These are phyloP conservation scores for Eueremaeus valkanovi DNA, from an alignment of 2,888 invertebrate genomes.

Conservation along the genomic window DNA sequence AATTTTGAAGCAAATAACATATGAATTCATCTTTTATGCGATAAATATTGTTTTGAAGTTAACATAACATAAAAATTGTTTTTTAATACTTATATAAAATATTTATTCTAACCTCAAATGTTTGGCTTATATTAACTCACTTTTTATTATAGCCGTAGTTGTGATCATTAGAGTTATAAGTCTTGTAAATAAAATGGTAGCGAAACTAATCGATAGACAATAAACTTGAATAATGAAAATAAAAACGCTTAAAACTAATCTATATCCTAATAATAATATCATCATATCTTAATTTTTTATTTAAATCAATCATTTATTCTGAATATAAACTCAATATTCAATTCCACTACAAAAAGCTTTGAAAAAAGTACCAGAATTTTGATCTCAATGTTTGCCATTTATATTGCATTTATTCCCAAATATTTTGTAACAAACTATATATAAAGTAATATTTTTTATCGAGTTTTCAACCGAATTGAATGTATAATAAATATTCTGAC, in stretches of 20 bases:
- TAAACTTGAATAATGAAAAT: constrained; percentile 9
- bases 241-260: too few species aligned
- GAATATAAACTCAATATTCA: background rate
- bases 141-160: background rate
- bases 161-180: background rate
- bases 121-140: too few species aligned
- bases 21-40: too few species aligned
- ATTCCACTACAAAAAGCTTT: background rate
- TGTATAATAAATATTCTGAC: background rate
- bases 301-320: constrained; percentile 2
- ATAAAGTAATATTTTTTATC: background rate
- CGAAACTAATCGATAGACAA: constrained; percentile 6
- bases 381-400: too few species aligned
- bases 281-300: background rate
- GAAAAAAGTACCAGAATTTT: background rate
- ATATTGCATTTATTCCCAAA: background rate
- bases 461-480: background rate
- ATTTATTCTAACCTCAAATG: background rate
- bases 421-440: background rate
- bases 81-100: too few species aligned
- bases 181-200: background rate
- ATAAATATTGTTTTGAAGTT: too few species aligned
- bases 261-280: too few species aligned
- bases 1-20: too few species aligned
- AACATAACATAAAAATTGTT: too few species aligned